Evolutionary conservation across 2,797 vertebrate species (phyloP).

Genomic region (Coilia nasus): DNA sequence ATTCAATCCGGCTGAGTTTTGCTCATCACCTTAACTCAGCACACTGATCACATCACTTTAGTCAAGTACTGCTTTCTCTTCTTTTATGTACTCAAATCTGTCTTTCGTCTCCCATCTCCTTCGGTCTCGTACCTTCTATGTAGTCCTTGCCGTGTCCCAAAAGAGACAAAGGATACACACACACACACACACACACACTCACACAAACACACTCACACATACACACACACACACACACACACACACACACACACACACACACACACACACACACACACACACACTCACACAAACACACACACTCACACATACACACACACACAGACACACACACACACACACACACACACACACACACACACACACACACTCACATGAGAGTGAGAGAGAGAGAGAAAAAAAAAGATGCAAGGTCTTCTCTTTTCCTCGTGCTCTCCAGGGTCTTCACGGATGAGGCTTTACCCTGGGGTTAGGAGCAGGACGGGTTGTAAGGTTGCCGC

Average conservation of each 20-base stretch:
- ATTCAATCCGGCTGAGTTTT: background rate
- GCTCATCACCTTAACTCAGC: slow-evolving; percentile 1
- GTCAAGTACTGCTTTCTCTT: background rate
- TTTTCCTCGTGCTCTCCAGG: background rate
- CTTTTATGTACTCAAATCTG: slow-evolving; percentile 31
- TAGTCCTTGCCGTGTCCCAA: background rate
- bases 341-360: background rate
- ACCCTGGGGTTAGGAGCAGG: background rate
- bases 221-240: background rate
- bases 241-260: background rate
- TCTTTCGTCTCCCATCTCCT: background rate
- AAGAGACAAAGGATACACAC: background rate
- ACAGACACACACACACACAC: background rate
- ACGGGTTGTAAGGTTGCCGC: background rate
- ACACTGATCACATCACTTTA: background rate
- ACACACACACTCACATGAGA: background rate
- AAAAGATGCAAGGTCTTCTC: background rate
- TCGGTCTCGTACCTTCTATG: background rate
- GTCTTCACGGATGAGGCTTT: background rate
- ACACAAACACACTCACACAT: slow-evolving; percentile 12
- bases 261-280: background rate
- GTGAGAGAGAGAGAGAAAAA: too few species aligned
- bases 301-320: background rate
- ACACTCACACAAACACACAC: background rate
- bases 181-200: background rate